Base-by-base conservation (phyloP, 2,888 invertebrate genomes). In the Salpingus planirostris region DNA sequence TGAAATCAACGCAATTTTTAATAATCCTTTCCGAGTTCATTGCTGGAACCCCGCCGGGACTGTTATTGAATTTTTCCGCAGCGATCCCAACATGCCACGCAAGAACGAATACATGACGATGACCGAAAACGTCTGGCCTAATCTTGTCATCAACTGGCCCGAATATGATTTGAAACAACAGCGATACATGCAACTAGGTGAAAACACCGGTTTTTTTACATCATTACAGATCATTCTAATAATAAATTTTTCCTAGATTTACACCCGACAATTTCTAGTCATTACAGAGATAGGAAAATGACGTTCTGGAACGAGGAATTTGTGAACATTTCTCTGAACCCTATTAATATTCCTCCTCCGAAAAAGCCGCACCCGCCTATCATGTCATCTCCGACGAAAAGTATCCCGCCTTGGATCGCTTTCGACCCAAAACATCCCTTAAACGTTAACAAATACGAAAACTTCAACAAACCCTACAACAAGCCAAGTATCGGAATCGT, bases 231-330 rank as follows among this genome's bases (percentile, higher is more conserved):
- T n/a, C n/a, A n/a, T n/a, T n/a, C n/a, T n/a, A n/a, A n/a, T n/a
- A n/a, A n/a, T n/a, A n/a, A n/a, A n/a, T n/a, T n/a, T n/a, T n/a
- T n/a, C n/a, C n/a, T n/a, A n/a, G n/a, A n/a, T n/a, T n/a, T n/a
- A n/a, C n/a, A n/a, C n/a, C n/a, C n/a, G n/a, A n/a, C n/a, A n/a
- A n/a, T n/a, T n/a, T n/a, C n/a, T n/a, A n/a, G n/a, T 38, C 77
- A 80, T 46, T 93, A 91, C 63, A 73, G 90, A 22, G 71, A 78
- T 3, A 76, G 78, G 41, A 81, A 82, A 53, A 79, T 88, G 54
- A 76, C 76, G 25, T 88, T 85, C 54, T 93, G 93, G 93, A 79
- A 85, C 44, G 78, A 87, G 31, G 74, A 77, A 22, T 70, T 93
- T 27, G 90, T 90, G 0, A 76, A 78, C 44, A 74, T 82, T 46